Conservation (phyloP, 2,797 vertebrate species). For the Hemibagrus guttatus region DNA sequence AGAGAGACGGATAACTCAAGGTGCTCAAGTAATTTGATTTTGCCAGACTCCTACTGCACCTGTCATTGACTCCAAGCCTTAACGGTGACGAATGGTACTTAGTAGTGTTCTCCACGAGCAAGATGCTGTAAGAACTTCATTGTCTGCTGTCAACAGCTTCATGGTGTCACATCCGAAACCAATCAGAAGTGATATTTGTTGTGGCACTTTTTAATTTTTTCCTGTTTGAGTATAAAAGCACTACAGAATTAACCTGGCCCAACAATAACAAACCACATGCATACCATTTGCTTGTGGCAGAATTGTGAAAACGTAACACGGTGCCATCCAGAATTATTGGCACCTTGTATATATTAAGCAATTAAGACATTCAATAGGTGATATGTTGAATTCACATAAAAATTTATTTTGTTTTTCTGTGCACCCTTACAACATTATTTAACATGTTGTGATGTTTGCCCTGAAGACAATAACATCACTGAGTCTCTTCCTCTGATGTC, state of each 20-base stretch:
- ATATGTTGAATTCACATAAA: not conserved
- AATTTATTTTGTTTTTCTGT: not conserved
- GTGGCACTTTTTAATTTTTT: not conserved
- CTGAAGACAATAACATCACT: not conserved
- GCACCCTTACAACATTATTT: not conserved
- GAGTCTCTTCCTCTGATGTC: not conserved
- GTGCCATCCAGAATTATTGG: not conserved
- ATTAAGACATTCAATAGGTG: not conserved
- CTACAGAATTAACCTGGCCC: not conserved
- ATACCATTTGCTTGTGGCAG: not conserved
- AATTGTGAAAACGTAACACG: not conserved
- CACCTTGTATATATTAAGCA: not conserved
- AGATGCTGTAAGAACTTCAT: slow-evolving; percentile 27
- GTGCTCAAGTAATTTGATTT: slow-evolving; percentile 48
- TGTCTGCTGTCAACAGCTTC: slow-evolving; percentile 19
- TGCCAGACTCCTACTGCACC: slow-evolving; percentile 41
- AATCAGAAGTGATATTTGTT: not conserved
- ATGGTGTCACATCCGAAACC: not conserved
- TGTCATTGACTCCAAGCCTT: slow-evolving; percentile 48
- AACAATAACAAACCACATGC: not conserved
- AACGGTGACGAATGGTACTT: slow-evolving; percentile 37
- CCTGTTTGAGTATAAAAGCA: not conserved
- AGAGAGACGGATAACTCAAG: slow-evolving; percentile 36
- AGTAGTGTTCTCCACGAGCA: slow-evolving; percentile 10
- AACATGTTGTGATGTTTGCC: not conserved